Evolutionary conservation across 53 echinoderm and acorn worm genomes (phyloP).

Genomic region (Paelopatides confundens): DNA sequence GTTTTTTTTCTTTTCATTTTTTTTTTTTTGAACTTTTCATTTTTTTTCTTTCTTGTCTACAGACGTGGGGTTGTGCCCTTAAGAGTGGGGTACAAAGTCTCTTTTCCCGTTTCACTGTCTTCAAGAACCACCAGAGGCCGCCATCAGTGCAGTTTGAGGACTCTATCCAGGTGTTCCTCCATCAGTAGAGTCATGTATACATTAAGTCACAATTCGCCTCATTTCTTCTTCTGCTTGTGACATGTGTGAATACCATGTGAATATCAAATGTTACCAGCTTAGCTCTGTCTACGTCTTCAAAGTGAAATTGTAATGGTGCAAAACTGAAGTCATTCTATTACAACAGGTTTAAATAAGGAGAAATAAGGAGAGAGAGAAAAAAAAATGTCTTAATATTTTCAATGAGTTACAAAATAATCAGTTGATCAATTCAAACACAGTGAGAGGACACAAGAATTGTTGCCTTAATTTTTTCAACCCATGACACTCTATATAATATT

Average conservation of each 20-base stretch:
- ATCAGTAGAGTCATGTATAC: neutral
- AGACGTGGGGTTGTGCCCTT: constrained; percentile 96
- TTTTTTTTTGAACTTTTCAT: neutral
- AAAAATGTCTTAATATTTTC: too few species aligned
- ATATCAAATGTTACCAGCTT: neutral
- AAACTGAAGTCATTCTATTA: neutral
- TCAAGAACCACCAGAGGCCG: constrained; percentile 80
- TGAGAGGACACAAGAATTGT: too few species aligned
- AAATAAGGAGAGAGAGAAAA: too few species aligned
- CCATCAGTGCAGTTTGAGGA: constrained; percentile 83
- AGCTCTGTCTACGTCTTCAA: neutral
- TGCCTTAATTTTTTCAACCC: too few species aligned
- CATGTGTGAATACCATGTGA: neutral
- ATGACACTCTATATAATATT: too few species aligned
- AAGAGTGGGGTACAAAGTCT: constrained; percentile 90
- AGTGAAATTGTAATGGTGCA: neutral
- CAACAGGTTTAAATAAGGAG: too few species aligned
- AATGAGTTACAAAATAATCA: too few species aligned
- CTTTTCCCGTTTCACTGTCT: constrained; percentile 74
- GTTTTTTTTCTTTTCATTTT: too few species aligned
- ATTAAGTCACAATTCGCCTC: constrained; percentile 8
- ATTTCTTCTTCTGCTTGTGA: neutral
- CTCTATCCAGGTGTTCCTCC: neutral
- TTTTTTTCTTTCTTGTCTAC: constrained; percentile 48
- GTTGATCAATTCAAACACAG: too few species aligned